Conservation (phyloP, 2,797 vertebrate species). For the Silurus lanzhouensis region DNA sequence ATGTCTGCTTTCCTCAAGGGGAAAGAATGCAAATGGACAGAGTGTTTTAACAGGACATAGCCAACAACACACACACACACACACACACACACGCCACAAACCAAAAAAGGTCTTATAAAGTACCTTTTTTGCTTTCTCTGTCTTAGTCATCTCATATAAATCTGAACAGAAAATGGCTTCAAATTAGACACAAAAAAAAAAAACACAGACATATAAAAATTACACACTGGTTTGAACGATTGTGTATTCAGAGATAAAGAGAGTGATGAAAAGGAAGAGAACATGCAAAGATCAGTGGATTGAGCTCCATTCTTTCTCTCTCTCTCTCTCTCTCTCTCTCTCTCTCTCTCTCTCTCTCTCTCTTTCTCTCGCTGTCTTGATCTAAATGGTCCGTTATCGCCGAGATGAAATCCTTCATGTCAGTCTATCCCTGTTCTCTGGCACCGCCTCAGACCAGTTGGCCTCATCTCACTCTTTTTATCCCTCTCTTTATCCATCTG, state of each 20-base stretch:
- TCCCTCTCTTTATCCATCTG: conserved; percentile 87
- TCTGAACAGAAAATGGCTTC: background rate
- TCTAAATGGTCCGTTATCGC: conserved; percentile 14
- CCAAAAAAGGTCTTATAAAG: conserved; percentile 14
- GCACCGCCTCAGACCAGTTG: conserved; percentile 50
- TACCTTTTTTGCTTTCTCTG: background rate
- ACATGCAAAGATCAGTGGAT: background rate
- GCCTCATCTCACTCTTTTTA: conserved; percentile 84
- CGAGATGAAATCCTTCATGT: conserved; percentile 12
- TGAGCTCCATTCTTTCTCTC: background rate
- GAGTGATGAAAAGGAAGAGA: background rate
- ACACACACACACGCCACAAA: conserved; percentile 15
- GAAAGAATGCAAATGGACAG: conserved; percentile 14
- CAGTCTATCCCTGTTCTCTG: conserved; percentile 24
- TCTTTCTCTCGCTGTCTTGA: background rate
- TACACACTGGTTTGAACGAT: background rate
- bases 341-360: background rate
- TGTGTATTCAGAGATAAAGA: conserved; percentile 5
- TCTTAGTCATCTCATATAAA: background rate
- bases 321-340: background rate
- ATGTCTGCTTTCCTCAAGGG: conserved; percentile 19
- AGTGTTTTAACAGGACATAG: conserved; percentile 14
- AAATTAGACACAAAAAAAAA: background rate
- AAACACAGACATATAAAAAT: background rate
- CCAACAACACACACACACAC: background rate